Conservation (phyloP, 2,888 invertebrate genomes). For the Sesamia inferens region DNA sequence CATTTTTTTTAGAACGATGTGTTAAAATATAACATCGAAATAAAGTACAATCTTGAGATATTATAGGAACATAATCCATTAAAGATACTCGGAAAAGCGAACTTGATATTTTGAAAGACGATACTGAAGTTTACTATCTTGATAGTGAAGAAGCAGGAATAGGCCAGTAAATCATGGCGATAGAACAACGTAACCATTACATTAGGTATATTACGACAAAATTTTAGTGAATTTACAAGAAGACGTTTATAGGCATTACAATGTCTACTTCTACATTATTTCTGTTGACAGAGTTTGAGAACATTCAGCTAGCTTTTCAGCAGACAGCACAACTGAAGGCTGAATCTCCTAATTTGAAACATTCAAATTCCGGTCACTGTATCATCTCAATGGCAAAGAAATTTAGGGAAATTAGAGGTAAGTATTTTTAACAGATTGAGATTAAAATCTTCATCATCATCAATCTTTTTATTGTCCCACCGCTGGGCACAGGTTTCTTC, state of each 20-base stretch:
- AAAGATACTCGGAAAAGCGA: conserved; percentile 27
- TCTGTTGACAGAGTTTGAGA: neutral
- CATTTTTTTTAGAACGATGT: neutral
- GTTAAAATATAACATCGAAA: neutral
- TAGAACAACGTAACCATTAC: conserved; percentile 12
- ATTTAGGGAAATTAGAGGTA: neutral
- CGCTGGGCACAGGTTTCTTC: no score
- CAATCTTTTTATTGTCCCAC: no score
- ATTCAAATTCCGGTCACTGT: neutral
- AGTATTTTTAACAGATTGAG: neutral
- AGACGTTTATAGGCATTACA: neutral
- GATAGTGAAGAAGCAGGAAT: conserved; percentile 18
- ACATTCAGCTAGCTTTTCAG: no score
- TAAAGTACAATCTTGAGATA: conserved; percentile 1
- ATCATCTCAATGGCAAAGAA: neutral
- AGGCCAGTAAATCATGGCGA: conserved; percentile 28
- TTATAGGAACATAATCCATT: neutral
- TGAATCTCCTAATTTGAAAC: neutral
- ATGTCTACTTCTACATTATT: conserved; percentile 1
- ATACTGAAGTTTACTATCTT: conserved; percentile 22
- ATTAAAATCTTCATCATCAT: no score
- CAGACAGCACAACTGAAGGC: neutral
- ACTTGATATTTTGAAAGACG: conserved; percentile 44
- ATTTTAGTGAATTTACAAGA: neutral
- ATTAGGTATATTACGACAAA: conserved; percentile 3